Conservation (phyloP, 2,113 vertebrate species). For the Aphyosemion australe region DNA sequence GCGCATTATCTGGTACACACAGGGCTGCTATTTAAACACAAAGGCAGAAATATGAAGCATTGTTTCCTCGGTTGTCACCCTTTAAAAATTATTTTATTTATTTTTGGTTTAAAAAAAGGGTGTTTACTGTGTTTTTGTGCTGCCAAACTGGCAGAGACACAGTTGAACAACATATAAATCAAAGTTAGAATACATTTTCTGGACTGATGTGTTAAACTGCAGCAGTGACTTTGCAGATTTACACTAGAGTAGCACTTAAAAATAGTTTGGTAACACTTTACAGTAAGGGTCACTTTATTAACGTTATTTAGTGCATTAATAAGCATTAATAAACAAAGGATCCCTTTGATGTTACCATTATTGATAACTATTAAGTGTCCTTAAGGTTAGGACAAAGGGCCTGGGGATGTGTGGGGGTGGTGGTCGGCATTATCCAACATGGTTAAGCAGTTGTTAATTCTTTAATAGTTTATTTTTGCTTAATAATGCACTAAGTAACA, state of each 20-base stretch:
- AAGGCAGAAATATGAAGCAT: slow-evolving; percentile 73
- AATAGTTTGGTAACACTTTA: too few relatives aligned
- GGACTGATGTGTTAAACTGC: slow-evolving; percentile 2
- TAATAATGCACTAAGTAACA: too few relatives aligned
- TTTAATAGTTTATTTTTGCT: too few relatives aligned
- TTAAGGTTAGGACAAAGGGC: too few relatives aligned
- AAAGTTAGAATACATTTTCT: slow-evolving; percentile 18
- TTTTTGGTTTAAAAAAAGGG: slow-evolving; percentile 45
- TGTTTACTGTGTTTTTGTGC: slow-evolving; percentile 26
- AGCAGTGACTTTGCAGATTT: neutral
- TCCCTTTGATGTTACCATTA: too few relatives aligned
- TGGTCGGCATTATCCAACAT: too few relatives aligned
- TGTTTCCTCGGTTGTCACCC: slow-evolving; percentile 60
- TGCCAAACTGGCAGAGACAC: slow-evolving; percentile 11
- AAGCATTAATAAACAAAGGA: too few relatives aligned
- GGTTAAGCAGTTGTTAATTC: too few relatives aligned
- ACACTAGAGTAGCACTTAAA: neutral
- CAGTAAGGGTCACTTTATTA: too few relatives aligned
- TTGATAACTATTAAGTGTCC: too few relatives aligned
- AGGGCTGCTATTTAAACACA: slow-evolving; percentile 77
- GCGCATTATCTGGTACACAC: slow-evolving; percentile 76
- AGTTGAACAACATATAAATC: slow-evolving; percentile 24
- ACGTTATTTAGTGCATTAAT: too few relatives aligned
- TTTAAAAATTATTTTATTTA: slow-evolving; percentile 54
- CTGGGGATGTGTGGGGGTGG: too few relatives aligned